These are phyloP conservation scores for Onychostruthus taczanowskii DNA, from an alignment of 2,113 vertebrate species.

Conservation along the genomic window DNA sequence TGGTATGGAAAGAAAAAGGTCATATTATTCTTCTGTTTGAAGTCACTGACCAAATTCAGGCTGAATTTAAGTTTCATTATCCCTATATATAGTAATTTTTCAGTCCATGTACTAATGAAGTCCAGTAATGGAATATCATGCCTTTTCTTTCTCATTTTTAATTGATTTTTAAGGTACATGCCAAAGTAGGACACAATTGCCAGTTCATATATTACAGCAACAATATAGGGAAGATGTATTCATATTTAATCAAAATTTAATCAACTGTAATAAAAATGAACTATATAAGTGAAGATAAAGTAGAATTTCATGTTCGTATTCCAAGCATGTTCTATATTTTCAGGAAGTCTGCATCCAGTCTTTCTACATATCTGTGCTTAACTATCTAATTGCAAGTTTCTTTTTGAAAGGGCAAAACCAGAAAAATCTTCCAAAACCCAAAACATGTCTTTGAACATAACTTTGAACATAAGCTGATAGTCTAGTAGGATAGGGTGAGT, in stretches of 20 bases:
- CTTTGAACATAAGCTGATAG: not conserved
- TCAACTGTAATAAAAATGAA: slow-evolving; percentile 5
- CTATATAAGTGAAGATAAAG: not conserved
- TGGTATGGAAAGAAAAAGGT: not conserved
- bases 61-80: not conserved
- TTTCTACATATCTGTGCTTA: not conserved
- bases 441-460: not conserved
- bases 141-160: slow-evolving; percentile 29
- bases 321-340: not conserved
- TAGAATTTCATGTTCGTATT: not conserved
- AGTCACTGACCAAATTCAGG: not conserved
- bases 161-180: slow-evolving; percentile 49
- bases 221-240: slow-evolving; percentile 17
- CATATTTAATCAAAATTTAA: slow-evolving; percentile 54
- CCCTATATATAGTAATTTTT: not conserved
- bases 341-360: not conserved
- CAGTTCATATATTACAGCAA: slow-evolving; percentile 53
- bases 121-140: not conserved
- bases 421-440: not conserved
- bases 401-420: not conserved
- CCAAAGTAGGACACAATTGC: slow-evolving; percentile 29
- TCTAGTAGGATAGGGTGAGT: not conserved
- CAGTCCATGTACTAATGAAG: not conserved
- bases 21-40: not conserved
- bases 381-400: not conserved